phyloP scores from a whole-genome alignment of 1,140 invertebrate genomes.

The Lepidurus packardi region DNA sequence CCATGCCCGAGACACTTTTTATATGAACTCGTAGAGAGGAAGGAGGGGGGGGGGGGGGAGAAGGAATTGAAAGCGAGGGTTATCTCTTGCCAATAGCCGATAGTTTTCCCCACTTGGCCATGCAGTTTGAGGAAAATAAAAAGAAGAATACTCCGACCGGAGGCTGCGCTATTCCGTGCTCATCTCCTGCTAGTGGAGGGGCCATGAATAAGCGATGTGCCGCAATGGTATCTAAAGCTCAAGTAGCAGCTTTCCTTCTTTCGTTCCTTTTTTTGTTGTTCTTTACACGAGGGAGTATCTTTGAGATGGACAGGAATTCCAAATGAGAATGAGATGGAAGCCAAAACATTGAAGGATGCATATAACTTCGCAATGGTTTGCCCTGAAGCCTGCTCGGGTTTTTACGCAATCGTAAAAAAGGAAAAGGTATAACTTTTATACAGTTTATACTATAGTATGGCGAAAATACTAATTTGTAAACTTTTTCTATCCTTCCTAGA shows the following conservation, averaged over 20 bases:
- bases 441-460: no score
- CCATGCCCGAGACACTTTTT: slow-evolving; percentile 7
- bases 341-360: neutral
- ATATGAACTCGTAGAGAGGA: neutral
- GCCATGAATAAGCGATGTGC: slow-evolving; percentile 7
- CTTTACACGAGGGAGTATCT: neutral
- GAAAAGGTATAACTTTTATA: no score
- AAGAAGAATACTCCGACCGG: neutral
- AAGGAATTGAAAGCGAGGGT: neutral
- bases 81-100: slow-evolving; percentile 13
- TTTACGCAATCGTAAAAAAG: no score
- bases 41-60: neutral
- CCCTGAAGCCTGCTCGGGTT: neutral
- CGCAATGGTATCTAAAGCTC: neutral
- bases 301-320: neutral
- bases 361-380: no score
- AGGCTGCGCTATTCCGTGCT: neutral
- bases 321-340: neutral
- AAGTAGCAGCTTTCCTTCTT: neutral
- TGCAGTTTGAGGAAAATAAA: neutral
- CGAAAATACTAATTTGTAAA: no score
- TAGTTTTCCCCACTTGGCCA: neutral
- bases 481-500: no score
- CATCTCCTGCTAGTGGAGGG: neutral
- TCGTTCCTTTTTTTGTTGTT: neutral